A percentile compares a stretch with the other conserved stretches of the same genome.
Evolutionary conservation across 2,797 vertebrate genomes (phyloP).

Genomic region (Neosilurus mollespiculum): DNA sequence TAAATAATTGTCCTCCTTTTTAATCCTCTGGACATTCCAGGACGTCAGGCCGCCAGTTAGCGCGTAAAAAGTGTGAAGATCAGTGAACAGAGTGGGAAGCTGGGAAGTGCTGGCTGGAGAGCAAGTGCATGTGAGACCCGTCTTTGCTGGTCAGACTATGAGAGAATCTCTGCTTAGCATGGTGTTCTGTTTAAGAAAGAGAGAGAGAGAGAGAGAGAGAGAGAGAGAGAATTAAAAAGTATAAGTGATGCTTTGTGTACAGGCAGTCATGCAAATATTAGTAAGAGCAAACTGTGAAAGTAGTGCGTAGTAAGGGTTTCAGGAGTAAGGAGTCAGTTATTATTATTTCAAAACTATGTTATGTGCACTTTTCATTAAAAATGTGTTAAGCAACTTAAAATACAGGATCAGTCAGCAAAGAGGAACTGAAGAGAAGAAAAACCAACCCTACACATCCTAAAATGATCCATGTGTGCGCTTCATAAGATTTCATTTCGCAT

Average conservation of each 20-base stretch:
- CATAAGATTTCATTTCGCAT: constrained; percentile 34
- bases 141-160: constrained; percentile 65
- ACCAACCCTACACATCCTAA: not conserved
- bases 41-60: not conserved
- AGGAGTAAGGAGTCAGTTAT: no score
- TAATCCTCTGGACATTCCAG: constrained; percentile 15
- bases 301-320: no score
- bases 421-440: not conserved
- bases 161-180: constrained; percentile 76
- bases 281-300: constrained; percentile 27
- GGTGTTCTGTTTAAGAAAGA: constrained; percentile 64
- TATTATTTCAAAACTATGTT: not conserved
- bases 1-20: constrained; percentile 11
- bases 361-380: not conserved
- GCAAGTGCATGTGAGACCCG: not conserved
- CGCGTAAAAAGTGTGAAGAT: constrained; percentile 17
- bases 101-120: constrained; percentile 7
- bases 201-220: constrained; percentile 28
- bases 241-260: constrained; percentile 5
- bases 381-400: constrained; percentile 7
- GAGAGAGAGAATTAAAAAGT: constrained; percentile 28
- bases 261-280: constrained; percentile 23
- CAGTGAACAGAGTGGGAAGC: not conserved
- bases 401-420: not conserved
- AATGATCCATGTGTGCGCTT: constrained; percentile 20